phyloP scores from a whole-genome alignment of 2,113 vertebrate species.

The Microcebus jonahi region DNA sequence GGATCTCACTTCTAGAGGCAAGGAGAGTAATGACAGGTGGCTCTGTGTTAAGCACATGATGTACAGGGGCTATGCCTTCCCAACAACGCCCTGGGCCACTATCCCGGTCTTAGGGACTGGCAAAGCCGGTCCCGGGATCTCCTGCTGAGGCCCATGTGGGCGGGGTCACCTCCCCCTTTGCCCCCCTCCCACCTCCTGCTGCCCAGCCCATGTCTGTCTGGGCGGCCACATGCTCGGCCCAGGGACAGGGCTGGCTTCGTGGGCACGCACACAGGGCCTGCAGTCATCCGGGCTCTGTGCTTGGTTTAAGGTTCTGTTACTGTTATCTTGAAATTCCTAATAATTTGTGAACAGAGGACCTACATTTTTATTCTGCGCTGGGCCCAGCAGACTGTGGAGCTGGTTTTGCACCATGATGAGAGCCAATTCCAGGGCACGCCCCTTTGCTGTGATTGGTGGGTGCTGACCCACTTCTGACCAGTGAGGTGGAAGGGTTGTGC shows the following conservation, averaged over 20 bases:
- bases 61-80: not conserved
- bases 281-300: not conserved
- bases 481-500: not conserved
- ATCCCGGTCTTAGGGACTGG: rapidly evolving
- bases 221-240: not conserved
- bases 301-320: not conserved
- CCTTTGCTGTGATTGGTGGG: not conserved
- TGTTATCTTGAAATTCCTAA: not conserved
- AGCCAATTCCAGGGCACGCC: not conserved
- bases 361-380: not conserved
- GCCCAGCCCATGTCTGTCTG: not conserved
- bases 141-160: not conserved
- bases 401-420: no score
- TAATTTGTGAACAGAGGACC: not conserved
- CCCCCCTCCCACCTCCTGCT: no score
- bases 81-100: not conserved
- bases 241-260: not conserved
- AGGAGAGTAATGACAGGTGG: not conserved
- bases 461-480: not conserved
- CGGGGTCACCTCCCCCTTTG: no score
- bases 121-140: not conserved
- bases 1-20: not conserved
- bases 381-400: not conserved
- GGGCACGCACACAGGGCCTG: not conserved
- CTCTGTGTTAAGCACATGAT: not conserved